Percentiles rank a stretch among this genome's conserved stretches.
These are phyloP conservation scores for Sula dactylatra DNA, from an alignment of 2,113 vertebrate species.

Conservation along the genomic window DNA sequence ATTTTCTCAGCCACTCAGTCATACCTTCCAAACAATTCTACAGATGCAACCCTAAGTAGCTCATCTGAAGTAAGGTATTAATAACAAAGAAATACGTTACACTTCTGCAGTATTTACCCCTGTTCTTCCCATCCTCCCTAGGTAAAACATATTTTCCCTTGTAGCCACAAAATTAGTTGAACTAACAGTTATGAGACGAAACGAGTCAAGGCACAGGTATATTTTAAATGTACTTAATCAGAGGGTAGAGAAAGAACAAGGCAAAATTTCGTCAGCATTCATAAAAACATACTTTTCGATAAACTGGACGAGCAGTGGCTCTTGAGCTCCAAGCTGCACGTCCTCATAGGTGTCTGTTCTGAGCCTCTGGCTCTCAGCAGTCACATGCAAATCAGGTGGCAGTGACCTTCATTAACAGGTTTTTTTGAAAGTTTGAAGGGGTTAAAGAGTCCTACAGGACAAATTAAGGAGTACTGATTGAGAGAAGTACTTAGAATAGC, in stretches of 20 bases:
- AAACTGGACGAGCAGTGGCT: neutral
- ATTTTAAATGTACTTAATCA: neutral
- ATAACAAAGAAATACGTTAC: neutral
- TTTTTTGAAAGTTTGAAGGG: slow-evolving; percentile 35
- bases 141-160: neutral
- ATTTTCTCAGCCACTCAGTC: neutral
- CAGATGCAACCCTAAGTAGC: neutral
- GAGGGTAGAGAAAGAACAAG: neutral
- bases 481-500: slow-evolving; percentile 26
- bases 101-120: neutral
- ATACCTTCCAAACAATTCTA: neutral
- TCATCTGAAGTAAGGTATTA: neutral
- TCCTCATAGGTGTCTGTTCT: neutral
- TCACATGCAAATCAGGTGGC: neutral
- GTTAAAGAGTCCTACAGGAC: slow-evolving; percentile 34
- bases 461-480: slow-evolving; percentile 48
- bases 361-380: slow-evolving; percentile 17
- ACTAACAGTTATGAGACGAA: neutral
- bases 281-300: neutral
- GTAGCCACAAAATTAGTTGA: neutral
- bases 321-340: neutral
- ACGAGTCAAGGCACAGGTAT: neutral
- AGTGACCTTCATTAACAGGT: slow-evolving; percentile 17
- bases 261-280: neutral
- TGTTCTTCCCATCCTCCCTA: neutral